Evolutionary conservation across 2,888 invertebrate genomes (phyloP).

Genomic region (Eupithecia subfuscata): DNA sequence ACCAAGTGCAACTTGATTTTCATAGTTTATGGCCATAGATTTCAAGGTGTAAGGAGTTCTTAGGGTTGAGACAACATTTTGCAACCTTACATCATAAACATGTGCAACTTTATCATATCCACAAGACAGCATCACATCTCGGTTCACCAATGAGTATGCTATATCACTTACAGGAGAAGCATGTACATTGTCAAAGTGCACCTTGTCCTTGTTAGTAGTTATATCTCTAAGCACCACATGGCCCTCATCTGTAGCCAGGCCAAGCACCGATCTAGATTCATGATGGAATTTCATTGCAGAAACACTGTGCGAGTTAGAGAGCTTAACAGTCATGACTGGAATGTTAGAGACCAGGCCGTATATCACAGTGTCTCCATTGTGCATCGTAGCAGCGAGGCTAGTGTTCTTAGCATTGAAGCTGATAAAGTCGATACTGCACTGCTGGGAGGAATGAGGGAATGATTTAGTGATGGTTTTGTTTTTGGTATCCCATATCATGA

Average conservation of each 20-base stretch:
- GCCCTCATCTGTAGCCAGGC: slow-evolving; percentile 81
- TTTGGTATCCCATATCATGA: slow-evolving; percentile 80
- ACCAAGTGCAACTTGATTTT: slow-evolving; percentile 81
- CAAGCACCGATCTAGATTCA: slow-evolving; percentile 73
- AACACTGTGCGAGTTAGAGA: slow-evolving; percentile 72
- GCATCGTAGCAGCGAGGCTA: slow-evolving; percentile 76
- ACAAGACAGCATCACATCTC: slow-evolving; percentile 81
- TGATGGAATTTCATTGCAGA: slow-evolving; percentile 80
- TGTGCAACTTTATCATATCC: slow-evolving; percentile 84
- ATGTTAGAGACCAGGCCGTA: slow-evolving; percentile 80
- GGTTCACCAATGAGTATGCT: slow-evolving; percentile 81
- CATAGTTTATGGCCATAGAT: slow-evolving; percentile 71
- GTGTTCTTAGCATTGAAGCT: slow-evolving; percentile 80
- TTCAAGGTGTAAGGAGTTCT: slow-evolving; percentile 71
- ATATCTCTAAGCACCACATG: slow-evolving; percentile 76
- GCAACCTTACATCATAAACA: slow-evolving; percentile 82
- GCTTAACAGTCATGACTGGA: slow-evolving; percentile 72
- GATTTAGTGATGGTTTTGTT: slow-evolving; percentile 75
- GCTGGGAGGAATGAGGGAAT: slow-evolving; percentile 71
- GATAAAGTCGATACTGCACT: slow-evolving; percentile 69
- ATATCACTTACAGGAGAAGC: slow-evolving; percentile 84
- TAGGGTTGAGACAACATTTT: slow-evolving; percentile 75
- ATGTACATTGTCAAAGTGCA: slow-evolving; percentile 79
- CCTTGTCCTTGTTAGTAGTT: slow-evolving; percentile 76
- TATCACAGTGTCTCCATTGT: slow-evolving; percentile 78